phyloP scores from a whole-genome alignment of 2,113 vertebrate species.

The Xiphophorus hellerii region DNA sequence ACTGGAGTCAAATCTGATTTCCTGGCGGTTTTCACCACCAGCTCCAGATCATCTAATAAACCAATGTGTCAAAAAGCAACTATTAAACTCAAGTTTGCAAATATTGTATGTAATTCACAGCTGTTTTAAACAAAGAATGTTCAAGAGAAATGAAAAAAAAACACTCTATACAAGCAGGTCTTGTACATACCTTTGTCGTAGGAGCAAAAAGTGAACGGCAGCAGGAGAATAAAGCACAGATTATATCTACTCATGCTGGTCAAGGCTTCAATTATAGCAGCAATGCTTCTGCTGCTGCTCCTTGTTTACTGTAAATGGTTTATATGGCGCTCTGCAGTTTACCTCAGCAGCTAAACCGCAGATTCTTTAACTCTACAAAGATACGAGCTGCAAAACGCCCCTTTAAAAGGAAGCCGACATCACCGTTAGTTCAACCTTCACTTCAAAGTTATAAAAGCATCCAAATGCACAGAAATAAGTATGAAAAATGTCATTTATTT shows the following conservation, averaged over 20 bases:
- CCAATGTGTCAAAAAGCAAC: neutral
- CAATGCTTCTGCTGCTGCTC: neutral
- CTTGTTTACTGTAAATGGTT: neutral
- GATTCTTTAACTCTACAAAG: neutral
- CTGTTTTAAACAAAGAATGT: too few relatives aligned
- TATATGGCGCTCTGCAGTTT: neutral
- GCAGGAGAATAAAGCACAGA: slow-evolving; percentile 5
- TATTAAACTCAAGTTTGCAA: neutral
- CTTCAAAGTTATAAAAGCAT: neutral
- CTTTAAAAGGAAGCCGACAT: neutral
- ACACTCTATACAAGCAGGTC: accelerated
- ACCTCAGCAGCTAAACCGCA: neutral
- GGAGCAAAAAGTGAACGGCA: neutral
- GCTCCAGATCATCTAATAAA: neutral
- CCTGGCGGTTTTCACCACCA: neutral
- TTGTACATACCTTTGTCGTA: neutral
- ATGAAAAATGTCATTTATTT: neutral
- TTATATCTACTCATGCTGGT: slow-evolving; percentile 7
- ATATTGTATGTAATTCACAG: too few relatives aligned
- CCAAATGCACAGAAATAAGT: too few relatives aligned
- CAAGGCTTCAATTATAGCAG: neutral
- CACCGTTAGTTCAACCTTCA: neutral
- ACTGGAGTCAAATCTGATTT: slow-evolving; percentile 6
- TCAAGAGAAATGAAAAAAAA: neutral
- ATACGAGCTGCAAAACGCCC: neutral